A percentile compares a stretch with the other conserved stretches of the same genome.
phyloP scores from a whole-genome alignment of 2,888 invertebrate genomes.

The Cryptosula pallasiana region DNA sequence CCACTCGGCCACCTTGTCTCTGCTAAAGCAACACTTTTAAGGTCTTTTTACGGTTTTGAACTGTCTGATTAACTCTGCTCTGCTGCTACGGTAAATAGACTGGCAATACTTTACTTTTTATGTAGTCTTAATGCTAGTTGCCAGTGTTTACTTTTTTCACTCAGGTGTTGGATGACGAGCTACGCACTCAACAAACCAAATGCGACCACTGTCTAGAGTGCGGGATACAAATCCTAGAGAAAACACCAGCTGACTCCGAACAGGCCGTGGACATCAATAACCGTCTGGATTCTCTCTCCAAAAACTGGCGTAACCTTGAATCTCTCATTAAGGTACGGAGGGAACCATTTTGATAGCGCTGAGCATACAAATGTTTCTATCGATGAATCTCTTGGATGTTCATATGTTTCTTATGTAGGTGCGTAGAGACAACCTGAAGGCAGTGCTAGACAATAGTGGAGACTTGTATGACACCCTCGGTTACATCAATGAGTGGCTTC shows the following conservation, averaged over 20 bases:
- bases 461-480: slow-evolving; percentile 85
- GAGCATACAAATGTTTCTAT: not conserved
- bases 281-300: slow-evolving; percentile 62
- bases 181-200: slow-evolving; percentile 85
- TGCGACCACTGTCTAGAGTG: slow-evolving; percentile 77
- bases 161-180: slow-evolving; percentile 86
- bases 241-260: slow-evolving; percentile 56
- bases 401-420: not conserved
- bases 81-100: too few relatives aligned
- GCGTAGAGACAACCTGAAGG: slow-evolving; percentile 60
- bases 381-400: not conserved
- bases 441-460: slow-evolving; percentile 84
- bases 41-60: not conserved
- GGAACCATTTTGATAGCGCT: not conserved
- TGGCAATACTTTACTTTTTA: too few relatives aligned
- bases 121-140: too few relatives aligned
- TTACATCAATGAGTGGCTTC: slow-evolving; percentile 77
- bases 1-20: slow-evolving; percentile 1
- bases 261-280: slow-evolving; percentile 41
- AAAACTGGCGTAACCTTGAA: slow-evolving; percentile 74
- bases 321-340: slow-evolving; percentile 65
- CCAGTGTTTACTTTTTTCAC: too few relatives aligned
- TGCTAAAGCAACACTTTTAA: slow-evolving; percentile 25
- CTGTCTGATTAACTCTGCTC: not conserved
- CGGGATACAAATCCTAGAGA: slow-evolving; percentile 68